Base-by-base conservation (phyloP, 2,888 invertebrate genomes). In the Zonitis immaculata region DNA sequence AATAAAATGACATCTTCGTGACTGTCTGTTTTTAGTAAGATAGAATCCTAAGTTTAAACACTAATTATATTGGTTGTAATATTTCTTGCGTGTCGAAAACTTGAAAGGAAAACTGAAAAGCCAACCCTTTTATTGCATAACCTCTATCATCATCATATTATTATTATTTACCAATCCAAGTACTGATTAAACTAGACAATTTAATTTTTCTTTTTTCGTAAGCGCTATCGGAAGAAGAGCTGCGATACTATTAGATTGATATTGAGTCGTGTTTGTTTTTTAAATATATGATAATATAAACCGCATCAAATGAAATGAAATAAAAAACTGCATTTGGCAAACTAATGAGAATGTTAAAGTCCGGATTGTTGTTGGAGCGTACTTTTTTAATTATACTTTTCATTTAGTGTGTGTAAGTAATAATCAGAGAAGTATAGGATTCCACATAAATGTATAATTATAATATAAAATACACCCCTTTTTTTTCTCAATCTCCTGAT, bases 371-470 rank as follows among this genome's bases (percentile, higher is more conserved):
- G 12, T 28, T 32, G 32, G 16, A 46, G 46, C 46, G 46, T 30
- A 32, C 46, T 30, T 30, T 46, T 46, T 46, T 46, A 46, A 46
- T 46, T 46, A 46, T 46, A 32, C 30, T 46, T 46, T 46, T 26
- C 46, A 46, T 46, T 46, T 46, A 30, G 25, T 20, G n/a, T n/a
- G n/a, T n/a, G n/a, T n/a, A n/a, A n/a, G n/a, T 39, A 39, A 39
- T 39, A n/a, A n/a, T 4, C 6, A 39, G 11, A 4, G 39, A 25
- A 44, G n/a, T n/a, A 44, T 26, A 11, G 27, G 26, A 16, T 22
- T 16, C 16, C 14, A 16, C 16, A 25, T 2, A 27, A 27, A 44
- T 9, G 11, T 25, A 26, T 11, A 22, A 22, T 5, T 4, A 22
- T 4, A 4, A 22, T 5, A 22, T 22, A 22, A n/a, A n/a, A n/a